Evolutionary conservation across 2,113 vertebrate species (phyloP), one percentile per base, ranked within the genome.

Genomic region (Proterorhinus semilunaris): DNA sequence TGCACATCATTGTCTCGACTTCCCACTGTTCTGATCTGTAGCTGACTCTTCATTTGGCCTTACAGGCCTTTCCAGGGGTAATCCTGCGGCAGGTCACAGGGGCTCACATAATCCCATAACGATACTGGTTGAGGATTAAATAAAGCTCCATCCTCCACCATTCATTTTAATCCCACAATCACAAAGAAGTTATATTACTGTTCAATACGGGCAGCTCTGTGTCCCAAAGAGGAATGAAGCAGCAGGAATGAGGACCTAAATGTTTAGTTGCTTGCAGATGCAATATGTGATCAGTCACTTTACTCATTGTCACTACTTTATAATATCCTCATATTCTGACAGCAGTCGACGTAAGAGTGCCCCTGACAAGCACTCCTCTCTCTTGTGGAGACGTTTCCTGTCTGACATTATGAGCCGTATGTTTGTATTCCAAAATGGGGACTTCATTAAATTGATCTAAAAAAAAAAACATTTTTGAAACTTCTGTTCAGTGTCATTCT

Each of bases 151-250:
- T 58, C 55, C 55, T 58, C 12, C 10, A 58, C 55, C 55, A 58
- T 58, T 58, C 55, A 58, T 58, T 58, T 58, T 58, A 58, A 58
- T 58, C 55, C 55, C 27, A 42, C 55, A 58, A 58, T 58, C 55
- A 58, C 15, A 58, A 27, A 36, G 43, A 16, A 53, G 12, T 58
- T 42, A 58, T 58, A 4, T 58, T 58, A 58, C 27, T 58, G 55
- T 58, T 58, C 27, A 58, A 58, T 58, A 42, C 36, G 55, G 21
- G 55, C 27, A 13, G 27, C 8, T 10, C 21, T 27, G 11, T 36
- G 21, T 55, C 46, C 46, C 2, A 10, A 53, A 16, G 51, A 53
- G n/a, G 16, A 53, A 53, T 16, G n/a, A n/a, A 6, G 16, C 46
- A 2, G 6, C 46, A 47, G 46, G 7, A 7, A 47, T 6, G 6